A percentile compares a stretch with the other conserved stretches of the same genome.
These are phyloP conservation scores for Zapus hudsonius DNA, from an alignment of 2,113 vertebrate species.

Conservation along the genomic window DNA sequence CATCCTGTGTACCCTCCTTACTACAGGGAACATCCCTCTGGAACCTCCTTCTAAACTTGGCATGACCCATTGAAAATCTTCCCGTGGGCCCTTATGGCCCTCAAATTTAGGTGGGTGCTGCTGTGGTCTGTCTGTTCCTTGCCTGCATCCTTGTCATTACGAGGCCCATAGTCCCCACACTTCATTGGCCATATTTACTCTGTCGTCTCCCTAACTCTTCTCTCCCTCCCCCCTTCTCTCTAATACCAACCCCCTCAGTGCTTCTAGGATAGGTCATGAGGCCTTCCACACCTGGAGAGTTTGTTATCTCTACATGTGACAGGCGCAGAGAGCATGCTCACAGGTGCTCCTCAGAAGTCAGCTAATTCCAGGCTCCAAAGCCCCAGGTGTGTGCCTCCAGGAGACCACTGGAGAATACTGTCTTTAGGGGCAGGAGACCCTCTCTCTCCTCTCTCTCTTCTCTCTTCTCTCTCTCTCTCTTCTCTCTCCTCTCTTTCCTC, in stretches of 20 bases:
- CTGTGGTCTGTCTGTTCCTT: neutral
- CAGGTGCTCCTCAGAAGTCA: neutral
- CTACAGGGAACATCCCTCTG: neutral
- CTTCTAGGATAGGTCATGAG: neutral
- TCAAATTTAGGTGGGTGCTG: neutral
- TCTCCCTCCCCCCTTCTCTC: too few species aligned
- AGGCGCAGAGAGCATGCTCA: accelerated
- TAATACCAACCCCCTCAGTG: neutral
- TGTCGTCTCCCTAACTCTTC: too few species aligned
- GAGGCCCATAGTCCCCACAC: too few species aligned
- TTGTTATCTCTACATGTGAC: neutral
- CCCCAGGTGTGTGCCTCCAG: neutral
- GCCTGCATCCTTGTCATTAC: neutral
- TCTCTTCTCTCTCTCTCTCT: neutral
- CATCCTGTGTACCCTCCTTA: neutral
- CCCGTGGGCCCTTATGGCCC: neutral
- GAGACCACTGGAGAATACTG: too few species aligned
- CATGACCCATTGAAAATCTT: neutral
- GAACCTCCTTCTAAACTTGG: neutral
- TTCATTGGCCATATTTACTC: too few species aligned
- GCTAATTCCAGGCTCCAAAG: neutral
- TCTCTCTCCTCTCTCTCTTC: neutral
- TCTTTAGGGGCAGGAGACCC: too few species aligned
- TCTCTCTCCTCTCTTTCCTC: neutral
- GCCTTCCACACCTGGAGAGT: neutral